Base-by-base conservation (phyloP, 2,888 invertebrate genomes). In the Poecilobothrus nobilitatus region DNA sequence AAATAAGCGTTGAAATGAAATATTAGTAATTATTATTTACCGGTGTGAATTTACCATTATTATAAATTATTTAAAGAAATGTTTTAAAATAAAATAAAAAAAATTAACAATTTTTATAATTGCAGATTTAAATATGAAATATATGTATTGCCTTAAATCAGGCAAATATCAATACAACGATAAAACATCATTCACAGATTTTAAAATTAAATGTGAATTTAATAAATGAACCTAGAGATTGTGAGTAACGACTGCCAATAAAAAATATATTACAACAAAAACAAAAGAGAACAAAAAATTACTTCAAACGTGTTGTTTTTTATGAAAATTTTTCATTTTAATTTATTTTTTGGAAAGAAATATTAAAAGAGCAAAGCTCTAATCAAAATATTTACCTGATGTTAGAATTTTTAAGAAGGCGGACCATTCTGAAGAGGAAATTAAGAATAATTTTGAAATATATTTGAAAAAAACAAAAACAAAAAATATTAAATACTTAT, bases 111-210 rank as follows among this genome's bases (percentile, higher is more conserved):
- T 27, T 27, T n/a, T 53, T 53, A 15, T 53, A 53, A 12, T 53
- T 53, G 7, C 53, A 53, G 53, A 53, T 53, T 27, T 53, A 53
- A 53, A 53, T 53, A 53, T 53, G 53, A 53, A 53, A 53, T 53
- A 18, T 18, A 53, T 53, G 15, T 18, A 12, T 53, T 53, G 53
- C 18, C 53, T 53, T 53, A 53, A 18, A 53, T 6, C 18, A 53
- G 53, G 53, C 53, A 53, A 18, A 53, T 53, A 18, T 53, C 18
- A 12, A 18, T 18, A 53, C 53, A 53, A 53, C 53, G 53, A 53
- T 18, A 18, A n/a, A 1, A 18, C 53, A 53, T 15, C 53, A 53
- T 53, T 53, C 53, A 18, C n/a, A 53, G 6, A 53, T 53, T 53
- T 18, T n/a, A 53, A 53, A 37, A 37, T 37, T 37, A 37, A 37